Conservation (phyloP, 2,113 vertebrate genomes). For the Microtus richardsoni region DNA sequence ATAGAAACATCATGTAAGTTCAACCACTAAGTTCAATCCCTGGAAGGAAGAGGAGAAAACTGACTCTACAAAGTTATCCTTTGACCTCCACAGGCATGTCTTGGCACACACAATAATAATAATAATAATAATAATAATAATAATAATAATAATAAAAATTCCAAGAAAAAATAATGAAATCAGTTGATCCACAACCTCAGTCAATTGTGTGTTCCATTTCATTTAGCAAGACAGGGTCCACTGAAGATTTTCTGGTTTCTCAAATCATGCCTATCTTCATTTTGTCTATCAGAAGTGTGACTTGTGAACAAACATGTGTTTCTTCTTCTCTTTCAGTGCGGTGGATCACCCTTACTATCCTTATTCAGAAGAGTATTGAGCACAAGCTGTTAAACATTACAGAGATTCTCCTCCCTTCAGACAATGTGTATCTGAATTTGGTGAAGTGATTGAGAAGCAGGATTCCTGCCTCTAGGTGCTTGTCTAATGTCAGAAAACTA, state of each 20-base stretch:
- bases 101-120: not conserved
- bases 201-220: not conserved
- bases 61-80: not conserved
- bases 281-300: not conserved
- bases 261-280: not conserved
- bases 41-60: not conserved
- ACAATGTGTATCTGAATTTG: not conserved
- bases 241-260: not conserved
- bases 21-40: not conserved
- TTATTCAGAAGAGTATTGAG: conserved; percentile 15
- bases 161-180: not conserved
- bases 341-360: conserved; percentile 2
- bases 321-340: not conserved
- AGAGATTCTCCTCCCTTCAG: not conserved
- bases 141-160: too few relatives aligned
- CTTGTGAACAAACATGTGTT: not conserved
- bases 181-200: not conserved
- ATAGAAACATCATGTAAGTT: not conserved
- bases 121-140: too few relatives aligned
- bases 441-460: not conserved
- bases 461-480: not conserved
- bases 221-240: not conserved
- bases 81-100: too few relatives aligned
- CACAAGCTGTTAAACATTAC: not conserved
- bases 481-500: not conserved